These are phyloP conservation scores for Lithophane leautieri DNA, from an alignment of 2,888 invertebrate genomes.

Conservation along the genomic window DNA sequence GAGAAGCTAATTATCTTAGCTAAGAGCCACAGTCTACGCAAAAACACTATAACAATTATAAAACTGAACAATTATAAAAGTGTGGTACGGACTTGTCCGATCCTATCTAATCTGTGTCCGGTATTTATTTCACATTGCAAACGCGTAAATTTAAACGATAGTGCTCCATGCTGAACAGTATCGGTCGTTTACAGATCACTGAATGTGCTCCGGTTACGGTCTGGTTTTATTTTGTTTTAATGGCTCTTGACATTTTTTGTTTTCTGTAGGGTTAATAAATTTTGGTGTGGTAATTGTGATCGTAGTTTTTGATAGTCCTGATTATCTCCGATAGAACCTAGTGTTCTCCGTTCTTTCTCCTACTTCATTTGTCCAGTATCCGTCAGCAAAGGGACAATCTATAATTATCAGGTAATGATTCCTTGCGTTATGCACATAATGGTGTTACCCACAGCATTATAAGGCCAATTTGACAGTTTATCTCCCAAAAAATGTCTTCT, in stretches of 20 bases:
- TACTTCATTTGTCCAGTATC: neutral
- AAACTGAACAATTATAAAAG: constrained; percentile 10
- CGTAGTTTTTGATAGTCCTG: too few species aligned
- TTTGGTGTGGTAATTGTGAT: neutral
- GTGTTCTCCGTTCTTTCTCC: neutral
- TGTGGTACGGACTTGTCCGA: constrained; percentile 16
- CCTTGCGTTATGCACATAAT: neutral
- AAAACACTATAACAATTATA: neutral
- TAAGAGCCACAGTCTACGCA: neutral
- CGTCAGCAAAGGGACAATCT: neutral
- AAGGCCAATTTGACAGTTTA: neutral
- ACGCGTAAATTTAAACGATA: constrained; percentile 58
- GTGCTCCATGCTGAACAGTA: constrained; percentile 57
- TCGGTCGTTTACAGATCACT: constrained; percentile 66
- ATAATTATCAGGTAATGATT: neutral
- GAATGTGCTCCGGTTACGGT: constrained; percentile 50
- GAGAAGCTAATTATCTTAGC: neutral
- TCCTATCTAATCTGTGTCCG: constrained; percentile 45
- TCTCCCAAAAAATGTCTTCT: neutral
- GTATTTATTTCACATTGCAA: constrained; percentile 48
- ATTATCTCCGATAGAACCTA: too few species aligned
- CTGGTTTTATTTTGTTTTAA: constrained; percentile 57
- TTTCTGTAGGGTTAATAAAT: constrained; percentile 3
- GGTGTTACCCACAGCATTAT: neutral
- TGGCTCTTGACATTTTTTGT: constrained; percentile 11